Conservation (phyloP, 2,888 invertebrate species). For the Steinernema scapterisci region DNA sequence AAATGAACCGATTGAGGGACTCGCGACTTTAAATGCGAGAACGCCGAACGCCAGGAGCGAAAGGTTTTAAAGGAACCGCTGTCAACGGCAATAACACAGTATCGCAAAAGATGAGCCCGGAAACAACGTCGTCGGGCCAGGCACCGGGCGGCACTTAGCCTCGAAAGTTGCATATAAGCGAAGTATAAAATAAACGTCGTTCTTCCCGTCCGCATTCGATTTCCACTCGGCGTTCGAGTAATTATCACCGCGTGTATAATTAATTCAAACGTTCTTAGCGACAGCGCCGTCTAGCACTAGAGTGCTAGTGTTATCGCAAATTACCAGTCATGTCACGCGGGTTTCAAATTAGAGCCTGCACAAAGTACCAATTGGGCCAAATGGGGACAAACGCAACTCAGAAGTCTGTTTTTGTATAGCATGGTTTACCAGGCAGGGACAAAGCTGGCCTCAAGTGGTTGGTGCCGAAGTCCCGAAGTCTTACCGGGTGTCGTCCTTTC, state of each 20-base stretch:
- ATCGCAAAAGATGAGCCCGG: neutral
- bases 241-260: neutral
- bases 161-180: neutral
- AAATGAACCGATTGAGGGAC: neutral
- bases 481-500: too few relatives aligned
- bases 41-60: neutral
- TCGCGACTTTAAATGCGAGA: neutral
- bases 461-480: too few relatives aligned
- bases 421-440: too few relatives aligned
- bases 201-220: too few relatives aligned
- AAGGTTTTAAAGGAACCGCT: neutral
- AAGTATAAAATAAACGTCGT: neutral
- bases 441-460: too few relatives aligned
- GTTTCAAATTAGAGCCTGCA: too few relatives aligned
- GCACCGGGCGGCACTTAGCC: neutral
- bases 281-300: too few relatives aligned
- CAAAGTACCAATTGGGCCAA: too few relatives aligned
- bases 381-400: too few relatives aligned
- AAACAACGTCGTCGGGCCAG: neutral
- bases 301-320: too few relatives aligned
- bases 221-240: neutral
- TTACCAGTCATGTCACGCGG: too few relatives aligned
- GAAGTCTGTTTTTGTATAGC: too few relatives aligned
- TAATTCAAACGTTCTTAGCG: neutral
- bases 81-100: slow-evolving; percentile 11